Conservation (phyloP, 1,140 invertebrate genomes). For the Anthonomus grandis region DNA sequence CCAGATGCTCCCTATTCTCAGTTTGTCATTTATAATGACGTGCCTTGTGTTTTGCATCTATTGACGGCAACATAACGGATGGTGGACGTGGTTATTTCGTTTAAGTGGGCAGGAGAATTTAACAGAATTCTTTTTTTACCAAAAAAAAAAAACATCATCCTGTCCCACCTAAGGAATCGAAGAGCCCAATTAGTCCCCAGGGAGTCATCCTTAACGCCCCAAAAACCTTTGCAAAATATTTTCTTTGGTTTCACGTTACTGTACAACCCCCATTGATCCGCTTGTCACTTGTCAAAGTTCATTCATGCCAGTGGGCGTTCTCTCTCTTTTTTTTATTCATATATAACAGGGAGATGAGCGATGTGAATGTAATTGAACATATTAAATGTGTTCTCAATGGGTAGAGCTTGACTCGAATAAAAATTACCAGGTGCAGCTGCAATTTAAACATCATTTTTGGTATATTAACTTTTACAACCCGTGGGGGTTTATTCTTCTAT, state of each 20-base stretch:
- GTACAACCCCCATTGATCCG: conserved; percentile 16
- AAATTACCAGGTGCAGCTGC: too few relatives aligned
- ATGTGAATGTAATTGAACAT: conserved; percentile 19
- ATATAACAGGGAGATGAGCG: conserved; percentile 16
- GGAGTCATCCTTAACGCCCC: conserved; percentile 24
- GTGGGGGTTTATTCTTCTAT: too few relatives aligned
- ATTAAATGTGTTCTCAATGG: conserved; percentile 8
- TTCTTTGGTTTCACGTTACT: conserved; percentile 23
- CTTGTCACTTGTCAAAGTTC: conserved; percentile 18
- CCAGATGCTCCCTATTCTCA: conserved; percentile 17
- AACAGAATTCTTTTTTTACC: too few relatives aligned
- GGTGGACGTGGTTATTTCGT: too few relatives aligned
- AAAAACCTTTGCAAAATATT: conserved; percentile 18
- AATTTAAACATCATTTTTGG: too few relatives aligned
- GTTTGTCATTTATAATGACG: conserved; percentile 18
- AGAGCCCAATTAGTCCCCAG: conserved; percentile 20
- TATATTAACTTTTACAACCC: too few relatives aligned
- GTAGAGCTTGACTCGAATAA: conserved; percentile 5
- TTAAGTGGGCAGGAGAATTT: too few relatives aligned
- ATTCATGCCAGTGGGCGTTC: conserved; percentile 21
- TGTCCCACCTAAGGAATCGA: conserved; percentile 5
- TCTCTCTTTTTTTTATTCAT: conserved; percentile 17
- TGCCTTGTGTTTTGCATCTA: conserved; percentile 1
- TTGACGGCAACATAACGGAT: too few relatives aligned
- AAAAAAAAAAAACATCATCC: too few relatives aligned